Evolutionary conservation across 2,113 vertebrate species (phyloP), one percentile per base, ranked within the genome.

Genomic region (Pyrgilauda ruficollis): DNA sequence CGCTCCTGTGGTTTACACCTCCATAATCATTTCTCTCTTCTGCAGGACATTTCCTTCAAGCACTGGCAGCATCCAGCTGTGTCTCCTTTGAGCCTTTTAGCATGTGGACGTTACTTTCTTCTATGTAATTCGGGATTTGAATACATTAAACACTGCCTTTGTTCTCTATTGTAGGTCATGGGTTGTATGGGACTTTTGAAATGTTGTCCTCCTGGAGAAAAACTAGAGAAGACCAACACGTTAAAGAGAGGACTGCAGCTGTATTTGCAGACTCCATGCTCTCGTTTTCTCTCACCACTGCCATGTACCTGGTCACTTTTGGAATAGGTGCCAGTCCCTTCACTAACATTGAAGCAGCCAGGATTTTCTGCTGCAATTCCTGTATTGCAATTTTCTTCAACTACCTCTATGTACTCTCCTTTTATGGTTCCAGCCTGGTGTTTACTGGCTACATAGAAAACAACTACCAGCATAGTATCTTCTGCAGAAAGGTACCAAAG

Each of bases 361-460:
- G 99, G 66, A 99, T 99, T 97, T 99, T 99, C 98, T 99, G 99
- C 98, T 98, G 98, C 96, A 99, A 98, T 92, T 99, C 99, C 94
- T 99, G 99, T 96, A 98, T 99, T 90, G 98, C 99, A 81, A 98
- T 99, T 94, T 97, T 99, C 96, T 99, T 99, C 97, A 99, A 99
- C 98, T 99, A 99, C 97, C 98, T 99, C 98, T 99, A 99, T 98
- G 98, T 99, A 98, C 97, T 99, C 95, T 99, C 99, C 91, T 99
- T 99, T 98, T 99, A 99, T 97, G 99, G 99, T 96, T 99, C 99
- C 97, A 99, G 99, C 92, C 98, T 99, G 96, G 99, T 99, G 96
- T 99, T 99, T 97, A 99, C 99, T 89, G 99, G 99, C 92, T 99
- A 99, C 98, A 97, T 99, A 96, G 99, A 99, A 98, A 99, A 99